Base-by-base conservation (phyloP, 2,113 vertebrate species). In the Halichoeres trimaculatus region DNA sequence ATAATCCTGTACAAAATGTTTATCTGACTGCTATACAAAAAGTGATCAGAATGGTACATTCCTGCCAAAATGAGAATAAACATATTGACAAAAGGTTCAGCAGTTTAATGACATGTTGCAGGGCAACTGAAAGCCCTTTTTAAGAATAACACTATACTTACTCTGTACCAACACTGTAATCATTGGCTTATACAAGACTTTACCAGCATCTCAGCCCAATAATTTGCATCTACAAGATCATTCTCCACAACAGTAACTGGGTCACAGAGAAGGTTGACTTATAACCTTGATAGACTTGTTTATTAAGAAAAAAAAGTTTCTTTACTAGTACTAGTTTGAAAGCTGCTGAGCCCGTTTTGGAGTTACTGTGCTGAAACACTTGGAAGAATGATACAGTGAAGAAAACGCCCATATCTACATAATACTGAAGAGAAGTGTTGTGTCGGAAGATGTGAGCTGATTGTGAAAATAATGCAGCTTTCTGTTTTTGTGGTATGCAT, bases 221-320 rank as follows among this genome's bases (percentile, higher is more conserved):
- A 56, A 71, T 86, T 71, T 68, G 19, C 50, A 52, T 74, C 78
- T 45, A 45, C 14, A 14, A 45, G 1, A 67, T 36, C 23, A 45
- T 70, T 70, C 74, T 47, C 26, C 43, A 16, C 65, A 77, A 8
- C 63, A 12, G 20, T 12, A 24, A 51, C 10, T 30, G 16, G 14
- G 74, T 64, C 22, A 57, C 61, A 52, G 47, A 59, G 41, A 6
- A 2, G 3, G n/a, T 12, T 64, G 19, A 38, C 0, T 59, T 69
- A n/a, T 54, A 64, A 52, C 19, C 9, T 19, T 14, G 34, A 19
- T 22, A 30, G 4, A 24, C 35, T 41, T 48, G n/a, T n/a, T 52
- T 36, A 0, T 70, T 55, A 1, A 35, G 34, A 22, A 20, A 11
- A 3, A 26, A 65, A 22, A 22, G 9, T 19, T 36, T 40, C 16